Evolutionary conservation across 1,140 invertebrate genomes (phyloP).

Genomic region (Atta cephalotes): DNA sequence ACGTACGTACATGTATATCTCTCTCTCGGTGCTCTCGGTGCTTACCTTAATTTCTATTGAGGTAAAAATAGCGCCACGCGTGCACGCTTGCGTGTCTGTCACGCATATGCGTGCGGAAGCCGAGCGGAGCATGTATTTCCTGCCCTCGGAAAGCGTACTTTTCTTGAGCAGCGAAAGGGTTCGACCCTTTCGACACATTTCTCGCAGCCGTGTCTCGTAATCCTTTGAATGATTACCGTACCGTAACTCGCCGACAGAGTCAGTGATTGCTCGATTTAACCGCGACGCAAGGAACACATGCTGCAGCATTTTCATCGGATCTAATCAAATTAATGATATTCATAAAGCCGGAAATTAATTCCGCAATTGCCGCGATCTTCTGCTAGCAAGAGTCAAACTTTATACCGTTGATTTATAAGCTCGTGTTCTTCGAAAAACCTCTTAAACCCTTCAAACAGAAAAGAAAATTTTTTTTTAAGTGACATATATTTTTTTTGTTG

Average conservation of each 20-base stretch:
- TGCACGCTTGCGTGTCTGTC: conserved; percentile 82
- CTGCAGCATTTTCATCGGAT: background rate
- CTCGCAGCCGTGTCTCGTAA: conserved; percentile 36
- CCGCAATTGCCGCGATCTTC: background rate
- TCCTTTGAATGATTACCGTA: conserved; percentile 16
- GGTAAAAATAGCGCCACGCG: conserved; percentile 76
- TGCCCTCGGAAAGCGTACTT: conserved; percentile 42
- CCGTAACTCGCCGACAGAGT: background rate
- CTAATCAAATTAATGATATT: conserved; percentile 16
- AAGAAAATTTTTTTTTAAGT: background rate
- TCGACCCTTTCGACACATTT: conserved; percentile 61
- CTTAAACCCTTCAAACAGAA: background rate
- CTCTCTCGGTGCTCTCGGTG: background rate
- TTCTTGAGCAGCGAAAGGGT: conserved; percentile 52
- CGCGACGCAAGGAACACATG: background rate
- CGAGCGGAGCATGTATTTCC: conserved; percentile 77
- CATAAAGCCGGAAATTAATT: conserved; percentile 6
- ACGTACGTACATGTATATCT: background rate
- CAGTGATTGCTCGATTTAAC: conserved; percentile 11
- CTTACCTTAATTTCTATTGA: conserved; percentile 72
- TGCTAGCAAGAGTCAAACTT: background rate
- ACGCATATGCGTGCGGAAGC: conserved; percentile 83
- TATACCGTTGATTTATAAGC: background rate
- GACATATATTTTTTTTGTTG: background rate
- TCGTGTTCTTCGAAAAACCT: background rate